Base-by-base conservation (phyloP, 2,888 invertebrate species). In the Phyllotreta striolata region DNA sequence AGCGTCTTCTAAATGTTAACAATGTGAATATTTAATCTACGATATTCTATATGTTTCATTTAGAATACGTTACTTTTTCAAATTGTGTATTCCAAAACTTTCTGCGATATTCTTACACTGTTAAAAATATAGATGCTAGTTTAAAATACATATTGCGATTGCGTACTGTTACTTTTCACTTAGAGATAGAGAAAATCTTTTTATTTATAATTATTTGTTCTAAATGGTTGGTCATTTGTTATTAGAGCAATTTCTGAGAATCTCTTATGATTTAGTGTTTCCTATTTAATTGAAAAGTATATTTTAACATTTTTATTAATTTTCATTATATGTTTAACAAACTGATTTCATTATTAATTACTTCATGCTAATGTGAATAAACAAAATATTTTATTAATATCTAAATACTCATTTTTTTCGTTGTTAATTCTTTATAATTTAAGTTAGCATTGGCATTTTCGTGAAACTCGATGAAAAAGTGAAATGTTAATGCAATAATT, bases 401-500 rank as follows among this genome's bases (percentile, higher is more conserved):
- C 10, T 10, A n/a, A 41, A 41, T 41, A n/a, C 9, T 41, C 41
- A 41, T 41, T 41, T 47, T 13, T 49, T 24, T 55, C 10, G 14
- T 37, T 55, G 13, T 52, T 24, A 35, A 52, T 24, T 38, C 5
- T 10, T n/a, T 38, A 24, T 13, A 38, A 54, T n/a, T 54, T 54
- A 54, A 13, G 38, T 54, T 5, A 10, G 14, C 10, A 7, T 44
- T 8, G 7, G 9, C 41, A 41, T 41, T 41, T 41, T 41, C 9
- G 10, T 3, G 5, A 44, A 12, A 44, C 3, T 6, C 7, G 10
- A 7, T 10, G 44, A 10, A 44, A 44, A 9, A 44, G 14, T 55
- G 41, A 40, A 4, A 12, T 55, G 13, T 60, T 34, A 49, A 52
- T 66, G 67, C 67, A 67, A 67, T 67, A 67, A 66, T 56, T 39